Base-by-base conservation (phyloP, 2,113 vertebrate genomes). In the Camelus dromedarius region DNA sequence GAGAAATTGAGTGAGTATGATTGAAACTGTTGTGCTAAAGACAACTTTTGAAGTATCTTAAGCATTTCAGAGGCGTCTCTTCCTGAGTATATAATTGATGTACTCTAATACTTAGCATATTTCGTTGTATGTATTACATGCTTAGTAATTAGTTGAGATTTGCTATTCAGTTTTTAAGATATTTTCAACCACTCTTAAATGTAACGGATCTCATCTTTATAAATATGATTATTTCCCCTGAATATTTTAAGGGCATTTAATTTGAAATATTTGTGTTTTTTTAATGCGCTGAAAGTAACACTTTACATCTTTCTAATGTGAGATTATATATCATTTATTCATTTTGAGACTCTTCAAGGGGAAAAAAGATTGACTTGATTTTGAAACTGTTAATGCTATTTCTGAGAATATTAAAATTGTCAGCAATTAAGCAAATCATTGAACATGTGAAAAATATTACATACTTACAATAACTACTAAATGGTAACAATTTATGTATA, bases 371-470 rank as follows among this genome's bases (percentile, higher is more conserved):
- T 93, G 75, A 67, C 70, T 89, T 75, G 35, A 82, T 76, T 95
- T 97, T 94, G 86, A 94, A 96, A 80, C 20, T 26, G 3, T 4
- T 82, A 82, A 16, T 89, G 35, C 35, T 2, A 85, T 89, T 81
- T 91, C 10, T 86, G 66, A 85, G 42, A 96, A 42, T 83, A 30
- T 70, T 95, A 46, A 81, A 91, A 92, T 97, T 91, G 50, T 92
- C 28, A 72, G 6, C 54, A 93, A 12, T 96, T 94, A 88, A 77
- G 22, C 2, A 95, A 75, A 81, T 96, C 24, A 76, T 81, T 87
- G 66, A 87, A 12, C 76, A 88, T 60, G 87, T 72, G 69, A 91
- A 73, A 77, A 93, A 22, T 82, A 48, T 48, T 87, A 35, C 12
- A 18, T 54, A 12, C 10, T 85, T 90, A 58, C 2, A 56, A 54